Conservation (phyloP, 2,888 invertebrate genomes). For the Antheraea yamamai region DNA sequence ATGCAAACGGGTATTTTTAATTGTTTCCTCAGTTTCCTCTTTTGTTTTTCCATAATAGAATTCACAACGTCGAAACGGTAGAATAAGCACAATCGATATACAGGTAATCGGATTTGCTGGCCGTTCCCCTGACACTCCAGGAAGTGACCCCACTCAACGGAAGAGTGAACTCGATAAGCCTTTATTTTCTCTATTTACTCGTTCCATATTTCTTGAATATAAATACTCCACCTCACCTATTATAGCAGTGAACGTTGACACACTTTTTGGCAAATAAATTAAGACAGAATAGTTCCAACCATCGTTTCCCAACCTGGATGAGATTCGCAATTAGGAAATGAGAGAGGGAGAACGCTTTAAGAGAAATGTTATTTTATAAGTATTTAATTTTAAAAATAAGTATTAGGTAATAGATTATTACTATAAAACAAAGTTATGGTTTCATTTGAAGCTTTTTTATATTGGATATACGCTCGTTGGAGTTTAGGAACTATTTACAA, state of each 20-base stretch:
- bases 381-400: not conserved
- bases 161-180: conserved; percentile 63
- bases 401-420: not conserved
- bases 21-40: conserved; percentile 15
- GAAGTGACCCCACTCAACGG: conserved; percentile 70
- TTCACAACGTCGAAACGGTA: conserved; percentile 38
- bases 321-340: not conserved
- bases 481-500: not conserved
- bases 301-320: not conserved
- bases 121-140: conserved; percentile 58
- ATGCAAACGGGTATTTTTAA: conserved; percentile 13
- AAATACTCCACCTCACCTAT: conserved; percentile 28
- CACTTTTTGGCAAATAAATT: conserved; percentile 27
- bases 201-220: conserved; percentile 35
- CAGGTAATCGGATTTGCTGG: conserved; percentile 65
- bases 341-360: not conserved
- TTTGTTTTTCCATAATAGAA: conserved; percentile 18
- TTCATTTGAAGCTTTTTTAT: not conserved
- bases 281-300: not conserved
- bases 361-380: not conserved
- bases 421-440: not conserved
- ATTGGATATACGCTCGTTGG: not conserved
- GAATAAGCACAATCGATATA: conserved; percentile 56
- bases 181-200: conserved; percentile 50
- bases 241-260: conserved; percentile 26